phyloP scores from a whole-genome alignment of 1,140 invertebrate genomes.

The Apis cerana region DNA sequence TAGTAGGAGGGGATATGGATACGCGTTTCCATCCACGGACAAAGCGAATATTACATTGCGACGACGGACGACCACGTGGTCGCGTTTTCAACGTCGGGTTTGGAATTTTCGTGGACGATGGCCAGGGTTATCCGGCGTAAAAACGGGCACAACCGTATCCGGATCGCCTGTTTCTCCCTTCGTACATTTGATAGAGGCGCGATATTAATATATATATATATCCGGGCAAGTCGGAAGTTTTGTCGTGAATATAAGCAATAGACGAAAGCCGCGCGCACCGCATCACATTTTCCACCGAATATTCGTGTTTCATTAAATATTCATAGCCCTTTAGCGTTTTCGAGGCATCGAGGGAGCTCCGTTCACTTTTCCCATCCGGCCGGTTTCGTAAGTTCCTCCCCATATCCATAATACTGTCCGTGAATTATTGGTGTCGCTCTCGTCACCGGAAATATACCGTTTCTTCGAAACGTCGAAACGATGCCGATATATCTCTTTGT shows the following conservation, averaged over 20 bases:
- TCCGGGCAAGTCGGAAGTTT: conserved; percentile 31
- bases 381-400: not conserved
- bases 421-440: conserved; percentile 15
- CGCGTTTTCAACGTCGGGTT: conserved; percentile 13
- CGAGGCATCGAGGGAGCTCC: conserved; percentile 12
- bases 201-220: conserved; percentile 46
- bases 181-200: conserved; percentile 12
- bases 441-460: not conserved
- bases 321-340: conserved; percentile 58
- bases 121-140: not conserved
- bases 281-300: not conserved
- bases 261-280: not conserved
- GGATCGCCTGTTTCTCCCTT: not conserved
- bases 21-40: not conserved
- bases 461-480: not conserved
- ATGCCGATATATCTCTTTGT: not conserved
- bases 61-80: conserved; percentile 9
- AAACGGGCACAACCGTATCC: conserved; percentile 32
- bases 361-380: not conserved
- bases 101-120: conserved; percentile 32
- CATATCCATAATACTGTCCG: not conserved
- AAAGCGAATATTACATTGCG: not conserved
- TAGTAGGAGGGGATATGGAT: not conserved
- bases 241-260: conserved; percentile 48
- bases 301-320: conserved; percentile 59